Evolutionary conservation across 1,140 invertebrate species (phyloP).

Genomic region (Chionoecetes opilio): DNA sequence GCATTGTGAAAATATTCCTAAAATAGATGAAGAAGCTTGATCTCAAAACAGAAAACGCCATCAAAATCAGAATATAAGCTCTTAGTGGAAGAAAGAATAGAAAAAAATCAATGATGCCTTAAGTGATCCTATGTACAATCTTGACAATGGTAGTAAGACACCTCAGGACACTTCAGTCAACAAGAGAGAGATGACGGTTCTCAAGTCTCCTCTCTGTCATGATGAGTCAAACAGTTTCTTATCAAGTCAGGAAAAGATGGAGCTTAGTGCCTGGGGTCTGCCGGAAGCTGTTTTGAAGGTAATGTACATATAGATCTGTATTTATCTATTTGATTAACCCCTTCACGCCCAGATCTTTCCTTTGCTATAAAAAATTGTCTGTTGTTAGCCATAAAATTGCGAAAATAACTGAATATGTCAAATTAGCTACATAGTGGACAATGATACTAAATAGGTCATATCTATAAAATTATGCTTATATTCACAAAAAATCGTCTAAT

Average conservation of each 20-base stretch:
- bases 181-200: not conserved
- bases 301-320: constrained; percentile 18
- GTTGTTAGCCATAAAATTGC: too few species aligned
- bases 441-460: too few species aligned
- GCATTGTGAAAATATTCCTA: not conserved
- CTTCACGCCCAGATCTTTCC: too few species aligned
- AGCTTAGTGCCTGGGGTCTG: constrained; percentile 79
- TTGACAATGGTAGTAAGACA: not conserved
- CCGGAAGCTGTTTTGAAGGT: constrained; percentile 79
- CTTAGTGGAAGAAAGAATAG: not conserved
- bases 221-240: constrained; percentile 43
- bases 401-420: too few species aligned
- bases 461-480: too few species aligned
- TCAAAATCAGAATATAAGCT: not conserved
- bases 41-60: too few species aligned
- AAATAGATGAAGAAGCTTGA: too few species aligned
- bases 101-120: not conserved
- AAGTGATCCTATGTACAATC: not conserved
- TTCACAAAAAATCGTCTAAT: too few species aligned
- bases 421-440: too few species aligned
- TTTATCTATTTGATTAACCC: too few species aligned
- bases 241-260: constrained; percentile 65
- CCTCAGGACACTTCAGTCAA: too few species aligned
- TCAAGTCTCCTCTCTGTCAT: not conserved
- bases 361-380: too few species aligned